Evolutionary conservation across 2,888 invertebrate genomes (phyloP), one percentile per base, ranked within the genome.

Genomic region (Acholoe squamosa): DNA sequence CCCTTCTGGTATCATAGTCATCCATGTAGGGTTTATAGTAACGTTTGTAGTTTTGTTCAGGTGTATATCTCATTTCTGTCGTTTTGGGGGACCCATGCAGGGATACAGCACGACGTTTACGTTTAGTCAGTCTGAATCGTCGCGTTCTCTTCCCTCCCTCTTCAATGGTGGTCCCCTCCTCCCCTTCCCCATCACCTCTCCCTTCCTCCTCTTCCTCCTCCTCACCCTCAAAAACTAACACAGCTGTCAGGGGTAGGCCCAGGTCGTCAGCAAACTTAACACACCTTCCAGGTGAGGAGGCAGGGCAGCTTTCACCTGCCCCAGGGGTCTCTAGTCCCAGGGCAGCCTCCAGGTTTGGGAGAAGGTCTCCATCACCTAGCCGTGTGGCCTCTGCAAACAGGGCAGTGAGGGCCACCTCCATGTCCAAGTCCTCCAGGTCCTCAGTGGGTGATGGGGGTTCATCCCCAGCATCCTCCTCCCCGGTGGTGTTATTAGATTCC

Each of bases 11-110:
- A 19, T 80, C 80, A 80, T 80, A 80, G 80, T 80, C 80, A 34
- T 80, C 80, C 80, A 14, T 43, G 80, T 43, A 80, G 33, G 80
- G 80, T 25, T 80, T 80, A 43, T 80, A 80, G 43, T 80, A 80
- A 0, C 80, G 80, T 16, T 16, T 3, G 43, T 80, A 80, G 3
- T 14, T n/a, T 22, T 33, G 43, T 16, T 33, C 34, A 14, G 80
- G 16, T 0, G 34, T 34, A 12, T 0, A 19, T 19, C 1, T 33
- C 3, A 3, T n/a, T n/a, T 5, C 14, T 1, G 61, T n/a, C 22
- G 22, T 5, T 22, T 61, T 61, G 43, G 43, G 43, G 5, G 76
- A 14, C n/a, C 25, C 31, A 25, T 31, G 28, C 25, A 31, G 25
- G 31, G 25, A 16, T n/a, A 34, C 34, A 3, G 22, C n/a, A 16